Base-by-base conservation (phyloP, 2,113 vertebrate genomes). In the Saguinus imperator region DNA sequence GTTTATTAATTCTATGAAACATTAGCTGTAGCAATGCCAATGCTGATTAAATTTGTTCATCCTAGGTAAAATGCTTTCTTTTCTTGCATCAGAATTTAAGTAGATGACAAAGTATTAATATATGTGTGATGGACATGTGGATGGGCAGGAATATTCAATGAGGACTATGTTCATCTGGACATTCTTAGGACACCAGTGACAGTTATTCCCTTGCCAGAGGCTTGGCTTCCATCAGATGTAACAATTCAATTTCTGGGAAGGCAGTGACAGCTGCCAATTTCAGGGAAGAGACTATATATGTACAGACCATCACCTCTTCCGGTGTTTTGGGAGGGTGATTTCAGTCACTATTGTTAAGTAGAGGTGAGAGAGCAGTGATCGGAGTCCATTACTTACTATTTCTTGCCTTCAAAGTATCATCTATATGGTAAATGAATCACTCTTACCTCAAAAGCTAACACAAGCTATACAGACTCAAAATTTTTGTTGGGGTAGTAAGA, bases 201-300 rank as follows among this genome's bases (percentile, higher is more conserved):
- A 96, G 87, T 8, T 76, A 88, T 57, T 55, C 61, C 82, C 72
- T 75, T 79, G 96, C 95, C 92, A 12, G 73, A 95, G 83, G 97
- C 85, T 37, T 76, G 43, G 55, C 43, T 95, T 92, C 77, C 50
- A 80, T 80, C 73, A 89, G 84, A 96, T 55, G 7, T 82, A 68
- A 87, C 50, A 75, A 79, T 81, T 96, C 91, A 88, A 1, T 94
- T 96, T 95, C 64, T 43, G 75, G 68, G 79, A 96, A 55, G 82
- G 68, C 23, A 80, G 58, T 94, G 96, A 98, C 91, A 93, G 91
- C 43, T 89, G 95, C 80, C 95, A 95, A 16, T 96, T 89, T 97
- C 84, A 77, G 66, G 82, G 80, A 92, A 86, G 94, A 87, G 77
- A 66, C 11, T 55, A n/a, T 35, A 85, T 72, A 73, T 29, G 81